phyloP scores from a whole-genome alignment of 1,140 invertebrate species.

The Dinoponera quadriceps region DNA sequence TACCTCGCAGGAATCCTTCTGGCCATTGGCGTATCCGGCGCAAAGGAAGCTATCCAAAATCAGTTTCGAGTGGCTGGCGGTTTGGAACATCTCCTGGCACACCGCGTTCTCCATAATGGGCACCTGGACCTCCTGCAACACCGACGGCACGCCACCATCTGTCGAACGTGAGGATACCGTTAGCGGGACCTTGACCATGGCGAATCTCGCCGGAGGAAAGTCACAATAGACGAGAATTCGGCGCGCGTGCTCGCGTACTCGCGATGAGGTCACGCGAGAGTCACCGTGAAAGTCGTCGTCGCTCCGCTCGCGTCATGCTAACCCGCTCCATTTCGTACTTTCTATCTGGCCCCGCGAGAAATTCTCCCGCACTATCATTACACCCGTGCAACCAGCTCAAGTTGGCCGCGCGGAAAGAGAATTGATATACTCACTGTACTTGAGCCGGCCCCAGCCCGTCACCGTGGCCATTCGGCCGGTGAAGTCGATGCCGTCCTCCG shows the following conservation, averaged over 20 bases:
- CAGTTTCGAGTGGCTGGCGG: constrained; percentile 94
- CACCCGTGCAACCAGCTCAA: not conserved
- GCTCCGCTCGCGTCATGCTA: constrained; percentile 45
- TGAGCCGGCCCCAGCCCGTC: constrained; percentile 91
- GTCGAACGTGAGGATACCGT: constrained; percentile 42
- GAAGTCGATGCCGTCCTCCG: constrained; percentile 92
- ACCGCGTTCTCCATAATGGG: constrained; percentile 96
- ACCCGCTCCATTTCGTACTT: constrained; percentile 51
- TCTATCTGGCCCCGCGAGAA: constrained; percentile 41
- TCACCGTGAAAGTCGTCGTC: constrained; percentile 57
- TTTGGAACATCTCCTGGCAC: constrained; percentile 97
- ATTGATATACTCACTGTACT: constrained; percentile 85
- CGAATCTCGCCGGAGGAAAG: constrained; percentile 21
- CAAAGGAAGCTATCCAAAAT: constrained; percentile 97
- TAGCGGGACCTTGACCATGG: constrained; percentile 19
- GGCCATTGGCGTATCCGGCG: constrained; percentile 96
- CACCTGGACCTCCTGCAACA: constrained; percentile 96
- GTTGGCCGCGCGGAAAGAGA: not conserved
- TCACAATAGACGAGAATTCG: constrained; percentile 28
- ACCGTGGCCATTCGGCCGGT: constrained; percentile 94
- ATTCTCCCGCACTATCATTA: not conserved
- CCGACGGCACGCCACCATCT: constrained; percentile 95
- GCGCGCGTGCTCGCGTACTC: constrained; percentile 17
- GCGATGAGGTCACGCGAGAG: constrained; percentile 36
- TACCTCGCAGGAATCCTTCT: constrained; percentile 98